These are phyloP conservation scores for Homarus americanus DNA, from an alignment of 1,140 invertebrate genomes.

Conservation along the genomic window DNA sequence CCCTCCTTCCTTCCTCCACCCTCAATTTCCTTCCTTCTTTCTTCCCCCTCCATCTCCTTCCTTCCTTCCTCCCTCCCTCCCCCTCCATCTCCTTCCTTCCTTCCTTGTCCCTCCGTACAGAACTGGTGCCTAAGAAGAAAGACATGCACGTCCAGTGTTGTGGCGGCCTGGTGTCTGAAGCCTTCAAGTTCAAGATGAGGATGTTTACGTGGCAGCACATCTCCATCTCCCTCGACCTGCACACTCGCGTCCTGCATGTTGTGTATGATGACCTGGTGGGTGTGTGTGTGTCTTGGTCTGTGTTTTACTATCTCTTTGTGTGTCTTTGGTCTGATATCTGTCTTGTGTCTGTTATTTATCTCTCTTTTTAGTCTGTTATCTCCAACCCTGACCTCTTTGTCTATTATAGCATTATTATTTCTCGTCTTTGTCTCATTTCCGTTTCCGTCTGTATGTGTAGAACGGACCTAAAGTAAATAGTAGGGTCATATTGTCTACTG, in stretches of 20 bases:
- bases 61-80: not conserved
- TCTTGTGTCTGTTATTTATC: too few species aligned
- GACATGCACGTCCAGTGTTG: constrained; percentile 55
- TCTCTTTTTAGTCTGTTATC: too few species aligned
- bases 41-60: not conserved
- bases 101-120: not conserved
- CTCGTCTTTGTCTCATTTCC: too few species aligned
- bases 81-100: not conserved
- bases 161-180: constrained; percentile 31
- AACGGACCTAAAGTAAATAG: too few species aligned
- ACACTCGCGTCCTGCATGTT: not conserved
- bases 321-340: not conserved
- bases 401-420: too few species aligned
- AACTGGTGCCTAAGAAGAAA: constrained; percentile 52
- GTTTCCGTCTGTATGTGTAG: too few species aligned
- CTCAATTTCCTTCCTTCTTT: too few species aligned
- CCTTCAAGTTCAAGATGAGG: constrained; percentile 21
- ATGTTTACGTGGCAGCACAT: constrained; percentile 60
- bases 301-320: not conserved
- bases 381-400: too few species aligned
- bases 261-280: constrained; percentile 47
- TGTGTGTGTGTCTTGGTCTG: too few species aligned
- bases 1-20: not conserved
- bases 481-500: too few species aligned
- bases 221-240: constrained; percentile 42